Evolutionary conservation across 2,797 vertebrate species (phyloP), one percentile per base, ranked within the genome.

Genomic region (Silurus aristotelis): DNA sequence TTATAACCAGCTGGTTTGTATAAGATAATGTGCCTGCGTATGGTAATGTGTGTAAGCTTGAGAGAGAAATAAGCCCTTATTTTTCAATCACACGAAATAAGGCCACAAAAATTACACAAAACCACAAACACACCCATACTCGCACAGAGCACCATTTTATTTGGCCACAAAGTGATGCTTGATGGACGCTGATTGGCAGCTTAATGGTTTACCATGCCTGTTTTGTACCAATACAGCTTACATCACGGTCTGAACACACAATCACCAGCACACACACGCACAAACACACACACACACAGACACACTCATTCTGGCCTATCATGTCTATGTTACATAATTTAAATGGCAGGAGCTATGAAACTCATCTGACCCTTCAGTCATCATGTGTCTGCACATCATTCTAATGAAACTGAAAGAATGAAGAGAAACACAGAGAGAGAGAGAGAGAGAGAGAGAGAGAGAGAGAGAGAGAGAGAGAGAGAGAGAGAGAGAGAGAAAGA

Each of bases 291-390:
- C 73, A 63, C 80, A 68, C 61, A 46, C 78, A 80, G 56, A 12
- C 31, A 72, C 43, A 90, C 87, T 83, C 17, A 52, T 52, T 52
- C 10, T 52, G 48, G 87, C 87, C 85, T 88, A 8, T 81, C 90
- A 88, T 80, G 38, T 84, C 85, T 77, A 52, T 13, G 14, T 84
- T 88, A 79, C 77, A 87, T 87, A 86, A 89, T 90, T 80, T 90
- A 76, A 88, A 43, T 87, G 84, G 87, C 72, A 89, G 38, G 58
- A 76, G 43, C 48, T 56, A 46, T 80, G 82, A 64, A 84, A 89
- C 83, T 71, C 83, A 88, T 88, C 83, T 52, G 80, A 83, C 31
- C 80, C 70, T 71, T 68, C 55, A 78, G 87, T 78, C 81, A 84
- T 27, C 63, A 38, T 83, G 80, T 70, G 67, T 87, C 75, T 71